Evolutionary conservation across 2,888 invertebrate genomes (phyloP).

Genomic region (Synanthedon myopaeformis): DNA sequence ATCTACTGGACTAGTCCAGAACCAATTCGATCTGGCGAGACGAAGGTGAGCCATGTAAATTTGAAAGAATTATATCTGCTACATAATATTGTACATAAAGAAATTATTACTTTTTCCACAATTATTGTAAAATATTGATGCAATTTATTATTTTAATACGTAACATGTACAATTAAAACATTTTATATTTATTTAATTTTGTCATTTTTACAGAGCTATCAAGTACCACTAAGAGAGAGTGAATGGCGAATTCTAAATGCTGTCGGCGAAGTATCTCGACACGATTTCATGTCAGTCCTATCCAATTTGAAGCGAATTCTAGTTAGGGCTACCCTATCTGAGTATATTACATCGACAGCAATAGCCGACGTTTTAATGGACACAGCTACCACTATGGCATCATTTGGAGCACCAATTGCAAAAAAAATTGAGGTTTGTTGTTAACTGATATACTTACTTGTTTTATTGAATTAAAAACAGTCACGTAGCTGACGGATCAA

Average conservation of each 20-base stretch:
- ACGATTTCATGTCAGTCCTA: conserved; percentile 87
- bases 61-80: conserved; percentile 10
- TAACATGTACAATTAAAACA: no score
- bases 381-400: conserved; percentile 76
- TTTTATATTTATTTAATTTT: not conserved
- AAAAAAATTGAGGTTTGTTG: conserved; percentile 78
- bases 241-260: conserved; percentile 69
- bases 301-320: conserved; percentile 85
- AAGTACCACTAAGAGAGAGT: conserved; percentile 74
- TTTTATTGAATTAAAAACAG: no score
- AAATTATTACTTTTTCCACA: no score
- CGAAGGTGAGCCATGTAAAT: no score
- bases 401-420: conserved; percentile 73
- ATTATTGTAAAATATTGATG: no score
- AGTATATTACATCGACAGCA: conserved; percentile 72
- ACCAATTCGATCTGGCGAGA: conserved; percentile 63
- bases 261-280: conserved; percentile 67
- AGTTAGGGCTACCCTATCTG: conserved; percentile 80
- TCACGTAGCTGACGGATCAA: no score
- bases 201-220: conserved; percentile 59
- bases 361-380: conserved; percentile 91
- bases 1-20: conserved; percentile 80
- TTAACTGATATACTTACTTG: no score
- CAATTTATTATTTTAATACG: no score
- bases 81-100: no score